Conservation (phyloP, 2,113 vertebrate genomes). For the Nannobrachium achirus region DNA sequence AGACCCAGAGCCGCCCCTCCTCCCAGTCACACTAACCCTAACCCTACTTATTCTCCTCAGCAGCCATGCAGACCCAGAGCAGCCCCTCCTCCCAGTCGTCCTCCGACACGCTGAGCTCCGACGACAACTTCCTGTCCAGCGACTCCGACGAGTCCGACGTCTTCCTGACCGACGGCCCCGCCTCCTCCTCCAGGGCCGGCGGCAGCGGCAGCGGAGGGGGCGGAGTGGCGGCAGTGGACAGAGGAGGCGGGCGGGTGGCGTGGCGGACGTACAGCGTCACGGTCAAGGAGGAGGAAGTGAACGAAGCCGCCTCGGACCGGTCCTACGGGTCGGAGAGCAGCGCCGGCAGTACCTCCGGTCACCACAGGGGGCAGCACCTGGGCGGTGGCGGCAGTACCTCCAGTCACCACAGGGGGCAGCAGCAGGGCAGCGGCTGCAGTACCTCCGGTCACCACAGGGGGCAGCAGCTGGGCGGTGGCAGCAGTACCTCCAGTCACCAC, state of each 20-base stretch:
- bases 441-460: background rate
- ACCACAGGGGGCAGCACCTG: conserved; percentile 2
- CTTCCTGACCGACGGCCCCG: conserved; percentile 76
- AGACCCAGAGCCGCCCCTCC: too few species aligned
- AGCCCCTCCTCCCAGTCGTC: conserved; percentile 80
- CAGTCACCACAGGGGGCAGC: background rate
- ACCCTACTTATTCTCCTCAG: too few species aligned
- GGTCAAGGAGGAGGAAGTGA: conserved; percentile 60
- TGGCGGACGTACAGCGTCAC: conserved; percentile 68
- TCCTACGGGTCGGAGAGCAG: conserved; percentile 24
- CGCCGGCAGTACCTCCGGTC: background rate
- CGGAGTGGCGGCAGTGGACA: background rate
- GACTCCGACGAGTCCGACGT: conserved; percentile 79
- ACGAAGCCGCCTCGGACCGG: conserved; percentile 19
- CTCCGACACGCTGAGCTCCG: conserved; percentile 77
- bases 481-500: background rate
- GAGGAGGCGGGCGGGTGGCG: conserved; percentile 14
- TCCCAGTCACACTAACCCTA: too few species aligned
- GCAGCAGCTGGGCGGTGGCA: background rate
- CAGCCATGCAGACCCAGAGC: conserved; percentile 81
- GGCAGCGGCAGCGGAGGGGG: conserved; percentile 5
- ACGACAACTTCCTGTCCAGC: conserved; percentile 74
- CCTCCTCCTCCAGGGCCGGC: conserved; percentile 23
- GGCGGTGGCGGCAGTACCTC: too few species aligned
- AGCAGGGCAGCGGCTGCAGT: background rate